A percentile compares a stretch with the other conserved stretches of the same genome.
Conservation (phyloP, 2,888 invertebrate species). For the Diadromus collaris region DNA sequence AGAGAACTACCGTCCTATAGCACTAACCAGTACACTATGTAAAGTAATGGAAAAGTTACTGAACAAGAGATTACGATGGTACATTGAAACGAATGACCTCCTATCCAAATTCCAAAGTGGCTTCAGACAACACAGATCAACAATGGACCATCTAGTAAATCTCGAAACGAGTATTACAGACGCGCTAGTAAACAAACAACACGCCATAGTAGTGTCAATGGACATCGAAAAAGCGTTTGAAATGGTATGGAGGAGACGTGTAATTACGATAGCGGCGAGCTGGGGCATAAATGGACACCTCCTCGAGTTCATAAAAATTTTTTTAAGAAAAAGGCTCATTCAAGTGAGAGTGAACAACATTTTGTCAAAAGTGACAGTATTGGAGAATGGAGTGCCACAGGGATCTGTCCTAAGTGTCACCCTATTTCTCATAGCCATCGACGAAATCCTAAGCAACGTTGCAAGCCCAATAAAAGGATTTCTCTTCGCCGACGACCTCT, state of each 20-base stretch:
- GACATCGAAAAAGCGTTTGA: constrained; percentile 63
- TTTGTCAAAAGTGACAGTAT: background rate
- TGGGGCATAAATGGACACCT: constrained; percentile 26
- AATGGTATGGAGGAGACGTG: constrained; percentile 50
- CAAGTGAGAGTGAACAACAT: constrained; percentile 56
- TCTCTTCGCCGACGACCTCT: constrained; percentile 51
- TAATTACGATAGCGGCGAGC: constrained; percentile 12
- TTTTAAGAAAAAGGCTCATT: constrained; percentile 11
- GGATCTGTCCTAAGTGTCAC: constrained; percentile 48
- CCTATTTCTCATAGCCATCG: constrained; percentile 47
- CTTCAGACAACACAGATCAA: constrained; percentile 42
- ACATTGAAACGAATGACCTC: constrained; percentile 42
- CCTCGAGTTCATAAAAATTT: constrained; percentile 22
- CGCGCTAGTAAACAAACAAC: constrained; percentile 44
- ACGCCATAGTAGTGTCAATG: constrained; percentile 52
- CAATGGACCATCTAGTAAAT: constrained; percentile 37
- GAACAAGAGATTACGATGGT: constrained; percentile 49
- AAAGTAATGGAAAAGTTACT: constrained; percentile 55
- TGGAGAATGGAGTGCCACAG: constrained; percentile 41
- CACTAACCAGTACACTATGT: constrained; percentile 51
- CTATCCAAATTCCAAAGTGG: constrained; percentile 47
- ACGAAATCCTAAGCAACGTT: constrained; percentile 24
- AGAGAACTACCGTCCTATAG: constrained; percentile 54
- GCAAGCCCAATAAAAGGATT: constrained; percentile 32
- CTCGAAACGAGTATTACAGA: constrained; percentile 50